These are phyloP conservation scores for Brachionus sp. DNA, from an alignment of 1,140 invertebrate genomes.

Conservation along the genomic window DNA sequence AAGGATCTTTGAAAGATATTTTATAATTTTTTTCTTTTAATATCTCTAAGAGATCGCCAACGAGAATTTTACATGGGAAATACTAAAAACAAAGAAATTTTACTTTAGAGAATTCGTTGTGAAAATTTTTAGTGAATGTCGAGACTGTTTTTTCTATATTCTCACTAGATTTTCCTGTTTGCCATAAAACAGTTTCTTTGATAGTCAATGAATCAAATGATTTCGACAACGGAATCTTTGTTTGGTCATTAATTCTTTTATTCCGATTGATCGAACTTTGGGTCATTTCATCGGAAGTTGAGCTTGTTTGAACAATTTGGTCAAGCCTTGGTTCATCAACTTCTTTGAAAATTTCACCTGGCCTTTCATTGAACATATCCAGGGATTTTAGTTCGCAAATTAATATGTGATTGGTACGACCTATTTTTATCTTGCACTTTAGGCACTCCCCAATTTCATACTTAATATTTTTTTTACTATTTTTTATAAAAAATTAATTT, in stretches of 20 bases:
- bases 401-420: background rate
- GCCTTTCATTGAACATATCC: background rate
- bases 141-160: background rate
- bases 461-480: background rate
- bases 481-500: background rate
- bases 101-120: too few species aligned
- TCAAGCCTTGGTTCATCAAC: background rate
- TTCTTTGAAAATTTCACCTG: background rate
- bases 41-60: too few species aligned
- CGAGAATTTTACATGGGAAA: too few species aligned
- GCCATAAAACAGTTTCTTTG: background rate
- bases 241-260: background rate
- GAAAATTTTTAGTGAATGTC: background rate
- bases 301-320: background rate
- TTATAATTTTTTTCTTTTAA: too few species aligned
- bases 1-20: too few species aligned
- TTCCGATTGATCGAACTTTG: background rate
- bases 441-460: background rate
- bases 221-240: background rate
- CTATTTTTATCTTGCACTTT: background rate
- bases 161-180: background rate
- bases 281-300: background rate
- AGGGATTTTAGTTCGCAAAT: background rate
- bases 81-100: too few species aligned
- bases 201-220: background rate